These are phyloP conservation scores for Calliphora vomitoria DNA, from an alignment of 2,888 invertebrate species.

Conservation along the genomic window DNA sequence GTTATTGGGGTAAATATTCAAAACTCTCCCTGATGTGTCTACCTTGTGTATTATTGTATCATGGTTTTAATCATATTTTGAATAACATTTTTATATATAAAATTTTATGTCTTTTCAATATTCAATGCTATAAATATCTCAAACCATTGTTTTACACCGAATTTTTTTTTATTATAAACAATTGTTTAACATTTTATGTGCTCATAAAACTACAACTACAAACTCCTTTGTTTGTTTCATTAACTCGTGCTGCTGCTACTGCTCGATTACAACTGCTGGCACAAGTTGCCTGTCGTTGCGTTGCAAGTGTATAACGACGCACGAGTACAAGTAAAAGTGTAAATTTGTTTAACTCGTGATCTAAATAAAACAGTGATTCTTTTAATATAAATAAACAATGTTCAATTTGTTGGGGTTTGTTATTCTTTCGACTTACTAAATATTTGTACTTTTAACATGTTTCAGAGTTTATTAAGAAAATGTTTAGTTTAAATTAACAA, in stretches of 20 bases:
- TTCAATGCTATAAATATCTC: neutral
- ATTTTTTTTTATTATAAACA: slow-evolving; percentile 1
- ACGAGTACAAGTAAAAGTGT: neutral
- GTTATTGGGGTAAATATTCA: too few species aligned
- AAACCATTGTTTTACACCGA: neutral
- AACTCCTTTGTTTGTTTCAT: slow-evolving; percentile 3
- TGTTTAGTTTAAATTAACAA: slow-evolving; percentile 26
- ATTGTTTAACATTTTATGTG: slow-evolving; percentile 1
- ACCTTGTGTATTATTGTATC: too few species aligned
- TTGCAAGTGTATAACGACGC: neutral
- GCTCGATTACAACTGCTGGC: neutral
- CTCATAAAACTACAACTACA: slow-evolving; percentile 26
- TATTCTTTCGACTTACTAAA: slow-evolving; percentile 17
- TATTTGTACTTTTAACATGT: slow-evolving; percentile 30
- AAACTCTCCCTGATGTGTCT: too few species aligned
- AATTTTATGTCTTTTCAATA: neutral
- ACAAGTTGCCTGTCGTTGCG: neutral
- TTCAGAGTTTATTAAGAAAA: slow-evolving; percentile 32
- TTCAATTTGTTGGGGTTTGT: slow-evolving; percentile 4
- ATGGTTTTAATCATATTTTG: neutral
- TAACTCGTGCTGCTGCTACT: neutral
- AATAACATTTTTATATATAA: neutral
- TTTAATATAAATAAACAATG: slow-evolving; percentile 47
- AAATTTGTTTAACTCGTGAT: slow-evolving; percentile 45
- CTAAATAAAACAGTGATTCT: slow-evolving; percentile 36